Evolutionary conservation across 1,140 invertebrate species (phyloP), one percentile per base, ranked within the genome.

Genomic region (Linepithema humile): DNA sequence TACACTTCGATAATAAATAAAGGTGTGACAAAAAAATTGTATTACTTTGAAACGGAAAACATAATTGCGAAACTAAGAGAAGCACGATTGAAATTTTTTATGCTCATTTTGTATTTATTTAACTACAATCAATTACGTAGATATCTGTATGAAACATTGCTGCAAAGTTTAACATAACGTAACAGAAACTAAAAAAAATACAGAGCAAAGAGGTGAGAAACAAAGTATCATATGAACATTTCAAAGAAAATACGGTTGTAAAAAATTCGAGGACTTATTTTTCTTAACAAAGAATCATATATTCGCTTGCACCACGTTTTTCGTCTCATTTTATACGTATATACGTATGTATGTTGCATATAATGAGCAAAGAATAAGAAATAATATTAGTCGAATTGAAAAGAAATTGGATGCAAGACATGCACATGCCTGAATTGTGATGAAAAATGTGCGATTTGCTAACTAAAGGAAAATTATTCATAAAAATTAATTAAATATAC

Each of bases 391-490:
- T n/a, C n/a, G n/a, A n/a, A n/a, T n/a, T n/a, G 74, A 73, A 40
- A 7, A 75, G 35, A 23, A 55, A 65, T 20, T 57, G 26, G 48
- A 40, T 17, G 26, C 17, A 55, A 57, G n/a, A 60, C 50, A 74
- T 73, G 57, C 78, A 23, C 78, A 82, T 82, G 78, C 78, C 2
- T 12, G 38, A 70, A 10, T 78, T 40, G 17, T 55, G n/a, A 0
- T 65, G 6, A 17, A 17, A n/a, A 80, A 69, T 80, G 64, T 80
- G 64, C 64, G 40, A 70, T 80, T 80, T 70, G 12, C 38, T 43
- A 59, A 78, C 15, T 40, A 80, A 40, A 65, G 26, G 9, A 43
- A 60, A 4, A 53, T 75, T 75, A 2, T 7, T 50, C 0, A 48
- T 50, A 67, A 38, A 38, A 65, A 53, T n/a, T 35, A 40, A 55